Percentiles rank a stretch among this genome's conserved stretches.
Evolutionary conservation across 2,797 vertebrate genomes (phyloP).

Genomic region (Hoplostethus atlanticus): DNA sequence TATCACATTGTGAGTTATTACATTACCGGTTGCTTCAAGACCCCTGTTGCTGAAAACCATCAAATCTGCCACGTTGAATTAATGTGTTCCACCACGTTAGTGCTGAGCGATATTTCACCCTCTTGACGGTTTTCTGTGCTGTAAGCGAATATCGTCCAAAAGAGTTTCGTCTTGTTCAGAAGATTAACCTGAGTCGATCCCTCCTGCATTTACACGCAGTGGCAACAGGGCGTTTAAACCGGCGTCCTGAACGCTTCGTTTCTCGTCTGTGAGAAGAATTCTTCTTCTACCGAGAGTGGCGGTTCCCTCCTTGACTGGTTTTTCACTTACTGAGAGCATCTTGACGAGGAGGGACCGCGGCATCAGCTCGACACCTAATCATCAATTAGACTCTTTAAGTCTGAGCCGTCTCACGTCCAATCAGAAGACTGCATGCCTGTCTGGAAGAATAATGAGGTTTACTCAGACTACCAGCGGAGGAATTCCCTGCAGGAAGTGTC

Average conservation of each 20-base stretch:
- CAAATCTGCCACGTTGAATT: neutral
- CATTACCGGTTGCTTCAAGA: neutral
- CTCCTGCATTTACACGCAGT: neutral
- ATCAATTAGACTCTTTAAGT: constrained; percentile 44
- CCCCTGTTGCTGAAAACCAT: neutral
- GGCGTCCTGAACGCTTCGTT: constrained; percentile 19
- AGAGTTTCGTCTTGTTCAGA: constrained; percentile 13
- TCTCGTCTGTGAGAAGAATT: neutral
- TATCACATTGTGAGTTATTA: constrained; percentile 1
- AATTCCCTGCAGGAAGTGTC: constrained; percentile 58
- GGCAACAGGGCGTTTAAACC: constrained; percentile 5
- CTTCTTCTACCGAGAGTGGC: constrained; percentile 12
- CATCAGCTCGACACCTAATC: constrained; percentile 33
- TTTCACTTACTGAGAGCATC: constrained; percentile 23
- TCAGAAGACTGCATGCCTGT: constrained; percentile 13
- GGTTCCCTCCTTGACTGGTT: constrained; percentile 3
- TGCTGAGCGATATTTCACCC: too few species aligned
- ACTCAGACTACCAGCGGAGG: constrained; percentile 23
- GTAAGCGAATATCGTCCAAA: neutral
- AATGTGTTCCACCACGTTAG: neutral
- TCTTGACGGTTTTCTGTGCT: neutral
- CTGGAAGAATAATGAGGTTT: constrained; percentile 60
- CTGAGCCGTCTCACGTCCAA: constrained; percentile 41
- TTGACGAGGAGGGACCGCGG: constrained; percentile 35
- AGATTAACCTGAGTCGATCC: constrained; percentile 23